Evolutionary conservation across 2,113 vertebrate genomes (phyloP).

Genomic region (Charina bottae): DNA sequence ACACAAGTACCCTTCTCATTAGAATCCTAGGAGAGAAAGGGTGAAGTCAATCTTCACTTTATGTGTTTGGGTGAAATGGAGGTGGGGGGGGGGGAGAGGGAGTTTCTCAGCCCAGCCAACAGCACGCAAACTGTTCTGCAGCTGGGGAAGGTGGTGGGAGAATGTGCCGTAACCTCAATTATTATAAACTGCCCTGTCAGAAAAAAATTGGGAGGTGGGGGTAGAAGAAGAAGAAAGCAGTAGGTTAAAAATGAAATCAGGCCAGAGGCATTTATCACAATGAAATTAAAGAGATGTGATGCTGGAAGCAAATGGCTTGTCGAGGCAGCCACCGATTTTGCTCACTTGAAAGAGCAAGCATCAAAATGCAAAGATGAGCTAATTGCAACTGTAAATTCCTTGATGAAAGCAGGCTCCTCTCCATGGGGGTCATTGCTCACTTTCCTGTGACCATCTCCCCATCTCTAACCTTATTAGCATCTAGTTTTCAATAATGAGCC

Average conservation of each 20-base stretch:
- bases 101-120: background rate
- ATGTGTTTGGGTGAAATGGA: background rate
- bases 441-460: background rate
- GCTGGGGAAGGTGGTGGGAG: background rate
- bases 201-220: background rate
- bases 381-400: background rate
- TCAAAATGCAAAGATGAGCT: background rate
- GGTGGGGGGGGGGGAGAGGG: background rate
- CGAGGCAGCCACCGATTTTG: background rate
- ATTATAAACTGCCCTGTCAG: slow-evolving; percentile 35
- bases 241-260: slow-evolving; percentile 24
- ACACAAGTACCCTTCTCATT: background rate
- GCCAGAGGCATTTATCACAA: slow-evolving; percentile 32
- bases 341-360: slow-evolving; percentile 1
- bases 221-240: background rate
- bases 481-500: background rate
- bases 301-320: slow-evolving; percentile 20
- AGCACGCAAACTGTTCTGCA: background rate
- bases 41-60: slow-evolving; percentile 7
- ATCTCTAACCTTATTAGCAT: background rate
- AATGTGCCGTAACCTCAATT: slow-evolving; percentile 21
- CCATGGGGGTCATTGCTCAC: background rate
- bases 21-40: background rate
- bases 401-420: background rate
- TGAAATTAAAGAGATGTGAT: slow-evolving; percentile 32